A percentile compares a stretch with the other conserved stretches of the same genome.
Conservation (phyloP, 2,113 vertebrate genomes). For the Saguinus midas region DNA sequence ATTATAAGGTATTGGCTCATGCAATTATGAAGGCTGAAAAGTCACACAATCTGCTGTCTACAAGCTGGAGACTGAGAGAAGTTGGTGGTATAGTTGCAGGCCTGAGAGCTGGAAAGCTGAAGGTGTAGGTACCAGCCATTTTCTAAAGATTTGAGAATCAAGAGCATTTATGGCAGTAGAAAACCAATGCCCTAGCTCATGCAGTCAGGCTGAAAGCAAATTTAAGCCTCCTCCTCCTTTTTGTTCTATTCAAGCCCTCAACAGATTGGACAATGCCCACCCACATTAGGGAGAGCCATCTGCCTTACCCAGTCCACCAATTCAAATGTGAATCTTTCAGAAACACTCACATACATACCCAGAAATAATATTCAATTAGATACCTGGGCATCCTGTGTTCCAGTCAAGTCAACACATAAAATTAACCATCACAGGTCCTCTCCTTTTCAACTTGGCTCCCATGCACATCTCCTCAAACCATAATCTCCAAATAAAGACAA, state of each 20-base stretch:
- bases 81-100: neutral
- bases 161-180: neutral
- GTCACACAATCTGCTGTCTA: neutral
- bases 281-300: neutral
- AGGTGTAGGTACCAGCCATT: rapidly evolving
- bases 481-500: neutral
- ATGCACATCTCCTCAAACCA: too few species aligned
- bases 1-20: neutral
- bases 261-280: neutral
- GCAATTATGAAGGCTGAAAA: neutral
- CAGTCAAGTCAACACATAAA: neutral
- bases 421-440: neutral
- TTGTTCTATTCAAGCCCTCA: neutral
- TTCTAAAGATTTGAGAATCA: neutral
- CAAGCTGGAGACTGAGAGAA: neutral
- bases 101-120: neutral
- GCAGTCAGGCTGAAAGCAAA: neutral
- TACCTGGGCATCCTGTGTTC: neutral
- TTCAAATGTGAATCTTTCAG: neutral
- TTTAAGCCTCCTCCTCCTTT: too few species aligned
- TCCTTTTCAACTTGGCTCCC: neutral
- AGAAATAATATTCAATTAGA: neutral
- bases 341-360: neutral
- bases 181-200: neutral
- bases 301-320: neutral